A percentile compares a stretch with the other conserved stretches of the same genome.
phyloP scores from a whole-genome alignment of 2,797 vertebrate genomes.

The Rhabdophis nuchalis region DNA sequence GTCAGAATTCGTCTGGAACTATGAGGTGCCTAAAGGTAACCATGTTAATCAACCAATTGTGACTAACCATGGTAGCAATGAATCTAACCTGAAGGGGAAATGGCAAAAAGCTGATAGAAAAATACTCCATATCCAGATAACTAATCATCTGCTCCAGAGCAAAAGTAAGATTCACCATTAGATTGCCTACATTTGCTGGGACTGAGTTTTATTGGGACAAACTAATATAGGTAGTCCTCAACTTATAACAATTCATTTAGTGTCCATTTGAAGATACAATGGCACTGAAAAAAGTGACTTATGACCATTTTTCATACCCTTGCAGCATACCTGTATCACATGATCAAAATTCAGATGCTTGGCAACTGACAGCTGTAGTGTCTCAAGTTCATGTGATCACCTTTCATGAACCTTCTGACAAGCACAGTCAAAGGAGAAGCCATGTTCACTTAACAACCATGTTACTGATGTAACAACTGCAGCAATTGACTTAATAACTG shows the following conservation, averaged over 20 bases:
- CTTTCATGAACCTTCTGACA: not conserved
- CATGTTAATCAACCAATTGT: not conserved
- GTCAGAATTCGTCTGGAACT: not conserved
- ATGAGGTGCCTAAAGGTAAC: not conserved
- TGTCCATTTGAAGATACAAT: not conserved
- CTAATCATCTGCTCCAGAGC: not conserved
- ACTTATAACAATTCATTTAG: too few relatives aligned
- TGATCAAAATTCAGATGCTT: not conserved
- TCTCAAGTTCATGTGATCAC: not conserved
- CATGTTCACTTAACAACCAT: not conserved
- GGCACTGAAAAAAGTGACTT: not conserved
- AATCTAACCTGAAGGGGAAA: not conserved
- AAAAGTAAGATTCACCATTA: not conserved
- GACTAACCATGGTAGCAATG: not conserved
- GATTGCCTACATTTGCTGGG: not conserved
- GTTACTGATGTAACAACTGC: not conserved
- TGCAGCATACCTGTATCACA: not conserved
- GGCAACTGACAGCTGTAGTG: not conserved
- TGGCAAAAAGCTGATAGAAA: not conserved
- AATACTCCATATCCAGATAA: not conserved
- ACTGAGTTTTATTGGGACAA: not conserved
- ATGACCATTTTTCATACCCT: not conserved
- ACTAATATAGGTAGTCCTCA: not conserved
- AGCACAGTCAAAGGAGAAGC: not conserved
- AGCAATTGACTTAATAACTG: not conserved